Conservation (phyloP, 2,888 invertebrate genomes). For the Noctua janthina region DNA sequence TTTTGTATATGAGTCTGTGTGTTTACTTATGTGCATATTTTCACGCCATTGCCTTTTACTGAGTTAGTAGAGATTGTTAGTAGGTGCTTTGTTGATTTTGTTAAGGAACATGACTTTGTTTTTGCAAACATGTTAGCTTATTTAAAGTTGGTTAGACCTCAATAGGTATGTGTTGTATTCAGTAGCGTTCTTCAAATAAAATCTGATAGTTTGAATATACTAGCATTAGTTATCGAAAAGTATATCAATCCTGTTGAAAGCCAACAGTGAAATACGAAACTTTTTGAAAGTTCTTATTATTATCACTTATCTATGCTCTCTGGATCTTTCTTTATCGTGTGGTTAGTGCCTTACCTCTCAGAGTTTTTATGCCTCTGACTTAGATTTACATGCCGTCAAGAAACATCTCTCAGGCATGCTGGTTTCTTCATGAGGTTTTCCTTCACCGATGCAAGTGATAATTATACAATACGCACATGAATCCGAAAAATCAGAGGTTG, state of each 20-base stretch:
- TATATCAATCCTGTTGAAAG: neutral
- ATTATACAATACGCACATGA: no score
- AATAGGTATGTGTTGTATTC: neutral
- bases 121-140: neutral
- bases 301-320: neutral
- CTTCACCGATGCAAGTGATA: no score
- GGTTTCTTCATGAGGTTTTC: no score
- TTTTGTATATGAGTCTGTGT: conserved; percentile 66
- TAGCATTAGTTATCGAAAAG: neutral
- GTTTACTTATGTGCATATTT: conserved; percentile 62
- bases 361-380: no score
- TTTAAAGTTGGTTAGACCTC: neutral
- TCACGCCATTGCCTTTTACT: conserved; percentile 51
- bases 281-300: neutral
- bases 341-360: no score
- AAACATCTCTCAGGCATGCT: no score
- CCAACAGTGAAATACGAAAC: neutral
- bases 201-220: neutral
- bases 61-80: conserved; percentile 20
- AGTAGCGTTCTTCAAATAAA: neutral
- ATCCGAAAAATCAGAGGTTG: no score
- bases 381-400: no score
- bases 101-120: neutral
- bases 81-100: conserved; percentile 1
- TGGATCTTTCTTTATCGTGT: no score